A percentile compares a stretch with the other conserved stretches of the same genome.
Conservation (phyloP, 2,888 invertebrate genomes). For the Macrophya alboannulata region DNA sequence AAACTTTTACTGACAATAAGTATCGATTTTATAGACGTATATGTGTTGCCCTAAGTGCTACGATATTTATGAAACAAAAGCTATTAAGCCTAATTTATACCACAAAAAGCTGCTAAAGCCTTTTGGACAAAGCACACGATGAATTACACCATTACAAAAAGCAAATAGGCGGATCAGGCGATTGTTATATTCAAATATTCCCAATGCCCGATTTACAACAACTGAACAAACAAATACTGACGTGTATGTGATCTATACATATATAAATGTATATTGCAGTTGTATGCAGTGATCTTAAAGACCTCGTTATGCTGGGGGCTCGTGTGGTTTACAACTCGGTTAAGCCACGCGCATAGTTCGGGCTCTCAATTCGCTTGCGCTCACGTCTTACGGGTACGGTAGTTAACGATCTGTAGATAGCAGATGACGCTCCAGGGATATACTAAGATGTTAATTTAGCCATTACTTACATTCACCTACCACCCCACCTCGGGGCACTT, state of each 20-base stretch:
- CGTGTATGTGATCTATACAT: not conserved
- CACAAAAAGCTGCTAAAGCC: not conserved
- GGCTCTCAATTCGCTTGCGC: constrained; percentile 26
- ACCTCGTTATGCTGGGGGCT: constrained; percentile 27
- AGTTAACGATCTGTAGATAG: constrained; percentile 72
- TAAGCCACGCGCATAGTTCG: constrained; percentile 34
- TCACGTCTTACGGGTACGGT: constrained; percentile 51
- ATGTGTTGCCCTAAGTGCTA: not conserved
- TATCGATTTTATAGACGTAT: not conserved
- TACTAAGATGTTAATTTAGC: constrained; percentile 78
- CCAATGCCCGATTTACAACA: no score
- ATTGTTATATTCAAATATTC: not conserved
- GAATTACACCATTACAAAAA: not conserved
- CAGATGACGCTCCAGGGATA: constrained; percentile 78
- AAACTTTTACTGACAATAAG: not conserved
- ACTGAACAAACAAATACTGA: not conserved
- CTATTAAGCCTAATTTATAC: not conserved
- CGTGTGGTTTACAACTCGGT: constrained; percentile 47
- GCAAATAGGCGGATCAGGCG: not conserved
- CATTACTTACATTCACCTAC: constrained; percentile 73
- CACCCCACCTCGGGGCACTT: constrained; percentile 28
- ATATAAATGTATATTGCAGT: not conserved
- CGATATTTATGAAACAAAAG: not conserved
- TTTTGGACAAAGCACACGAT: not conserved
- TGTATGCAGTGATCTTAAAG: constrained; percentile 34